These are phyloP conservation scores for Tetramorium simillimum DNA, from an alignment of 1,140 invertebrate genomes.

Conservation along the genomic window DNA sequence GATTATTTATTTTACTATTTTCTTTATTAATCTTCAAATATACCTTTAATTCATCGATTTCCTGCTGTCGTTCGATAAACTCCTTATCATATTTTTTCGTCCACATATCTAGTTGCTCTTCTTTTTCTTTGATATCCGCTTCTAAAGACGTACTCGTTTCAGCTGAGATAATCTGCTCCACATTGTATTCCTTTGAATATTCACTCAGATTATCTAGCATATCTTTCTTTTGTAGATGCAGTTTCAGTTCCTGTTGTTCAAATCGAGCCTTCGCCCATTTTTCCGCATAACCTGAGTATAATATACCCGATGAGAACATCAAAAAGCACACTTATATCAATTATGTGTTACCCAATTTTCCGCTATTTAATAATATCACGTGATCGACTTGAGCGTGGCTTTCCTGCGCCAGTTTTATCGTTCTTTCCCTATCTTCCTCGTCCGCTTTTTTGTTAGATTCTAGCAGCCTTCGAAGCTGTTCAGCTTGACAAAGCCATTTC, in stretches of 20 bases:
- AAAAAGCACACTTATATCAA: neutral
- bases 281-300: conserved; percentile 60
- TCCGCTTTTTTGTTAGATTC: conserved; percentile 35
- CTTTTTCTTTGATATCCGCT: conserved; percentile 64
- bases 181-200: conserved; percentile 49
- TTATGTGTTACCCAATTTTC: conserved; percentile 60
- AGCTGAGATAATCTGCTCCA: conserved; percentile 69
- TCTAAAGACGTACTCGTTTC: conserved; percentile 67
- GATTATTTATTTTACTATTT: neutral
- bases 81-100: conserved; percentile 72
- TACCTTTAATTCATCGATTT: conserved; percentile 76
- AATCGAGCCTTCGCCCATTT: conserved; percentile 74
- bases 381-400: conserved; percentile 27
- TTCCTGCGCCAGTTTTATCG: conserved; percentile 31
- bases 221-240: conserved; percentile 60
- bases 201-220: conserved; percentile 63
- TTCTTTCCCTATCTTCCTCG: neutral
- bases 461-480: conserved; percentile 51
- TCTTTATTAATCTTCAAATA: neutral
- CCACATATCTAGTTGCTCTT: conserved; percentile 75
- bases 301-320: neutral
- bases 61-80: conserved; percentile 68
- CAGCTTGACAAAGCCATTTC: conserved; percentile 67
- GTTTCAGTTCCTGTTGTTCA: conserved; percentile 68
- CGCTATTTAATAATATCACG: conserved; percentile 54